Base-by-base conservation (phyloP, 92 coral and sea anemone species). In the Bergia puertoricense region DNA sequence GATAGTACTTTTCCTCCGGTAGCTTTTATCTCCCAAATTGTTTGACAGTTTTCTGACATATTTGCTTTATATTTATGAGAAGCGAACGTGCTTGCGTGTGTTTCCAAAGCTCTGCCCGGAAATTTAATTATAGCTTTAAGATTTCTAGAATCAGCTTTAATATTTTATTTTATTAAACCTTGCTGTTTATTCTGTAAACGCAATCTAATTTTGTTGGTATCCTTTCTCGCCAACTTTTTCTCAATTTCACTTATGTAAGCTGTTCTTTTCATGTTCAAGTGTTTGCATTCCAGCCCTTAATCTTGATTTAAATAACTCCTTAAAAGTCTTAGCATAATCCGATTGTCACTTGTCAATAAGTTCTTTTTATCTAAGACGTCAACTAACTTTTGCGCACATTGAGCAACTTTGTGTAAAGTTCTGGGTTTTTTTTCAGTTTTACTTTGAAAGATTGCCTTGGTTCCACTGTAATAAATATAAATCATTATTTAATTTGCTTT, bases 321-420 rank as follows among this genome's bases (percentile, higher is more conserved):
- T 68, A 71, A 84, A 68, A 69, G 65, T 68, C 23, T 69, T 14
- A 71, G 67, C 87, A 13, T 71, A 72, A 84, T 84, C 87, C 77
- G 87, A 84, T 71, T 84, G 77, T 68, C 79, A 71, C 87, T 68
- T 50, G 39, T 84, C 45, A 84, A 48, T 71, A 48, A 84, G 59
- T 43, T 68, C 40, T 13, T 44, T 83, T 42, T 22, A 43, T 22
- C n/a, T 14, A 8, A 13, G 14, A 41, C 23, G 44, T 45, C 50
- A 75, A 20, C 16, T 68, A n/a, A 15, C 74, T 69, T 72, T 45
- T 3, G 46, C 18, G 37, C 43, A 82, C 54, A 36, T 65, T 39
- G 4, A 13, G n/a, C 30, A 48, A 41, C 5, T 4, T 72, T 72
- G 23, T 1, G 69, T 6, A 22, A 6, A 18, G 23, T 18, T 62